Evolutionary conservation across 2,888 invertebrate species (phyloP), one percentile per base, ranked within the genome.

Genomic region (Mechanitis messenoides): DNA sequence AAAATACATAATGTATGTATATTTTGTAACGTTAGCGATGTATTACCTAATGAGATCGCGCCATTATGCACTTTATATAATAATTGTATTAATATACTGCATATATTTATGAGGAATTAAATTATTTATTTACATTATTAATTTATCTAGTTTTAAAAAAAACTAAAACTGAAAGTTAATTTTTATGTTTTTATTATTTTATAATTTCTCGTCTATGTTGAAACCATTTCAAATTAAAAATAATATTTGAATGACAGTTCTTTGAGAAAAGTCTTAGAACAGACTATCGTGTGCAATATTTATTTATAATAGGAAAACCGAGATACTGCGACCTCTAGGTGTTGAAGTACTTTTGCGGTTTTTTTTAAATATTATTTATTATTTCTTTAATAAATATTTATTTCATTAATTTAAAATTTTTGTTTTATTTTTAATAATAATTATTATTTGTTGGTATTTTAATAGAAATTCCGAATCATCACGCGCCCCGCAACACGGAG

Each of bases 231-330:
- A 61, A 60, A 65, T 53, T 42, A 47, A 20, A 7, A 31, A 58
- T 55, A 57, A 53, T 28, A 7, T 56, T 11, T 33, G 33, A n/a
- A 61, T 53, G 53, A 46, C 53, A 42, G 11, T 1, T 35, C 45
- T 61, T 63, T 61, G 60, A 3, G 4, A 2, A 0, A 9, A 28
- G 1, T 11, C 0, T 1, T 28, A 62, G 59, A 33, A 58, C 35
- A 20, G 33, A 63, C 20, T 56, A 64, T 65, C 42, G 62, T 38
- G 47, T 59, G 60, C 57, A 63, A 38, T 46, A 56, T 58, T 55
- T 62, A 62, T 59, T 64, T 55, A 71, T 78, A 75, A 71, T 75
- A 68, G 73, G 72, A 77, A 78, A 81, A 78, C 76, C 74, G 72
- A 75, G 79, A 78, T 80, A 80, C 55, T 58, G 61, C 57, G 50